Base-by-base conservation (phyloP, 23 tunicate genomes). In the Styela plicata region DNA sequence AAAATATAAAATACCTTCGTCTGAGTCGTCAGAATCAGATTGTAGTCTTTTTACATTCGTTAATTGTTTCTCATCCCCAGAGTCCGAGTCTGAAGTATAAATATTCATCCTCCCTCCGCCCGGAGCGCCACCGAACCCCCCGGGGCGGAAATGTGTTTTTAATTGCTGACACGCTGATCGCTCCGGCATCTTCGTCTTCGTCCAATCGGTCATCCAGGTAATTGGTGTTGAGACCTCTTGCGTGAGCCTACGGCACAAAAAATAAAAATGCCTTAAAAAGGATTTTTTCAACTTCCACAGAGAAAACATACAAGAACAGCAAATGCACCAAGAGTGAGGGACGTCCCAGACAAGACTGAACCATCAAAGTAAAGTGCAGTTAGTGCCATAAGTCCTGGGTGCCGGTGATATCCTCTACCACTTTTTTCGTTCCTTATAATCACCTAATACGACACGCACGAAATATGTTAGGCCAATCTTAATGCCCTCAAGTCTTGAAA, bases 81-180 rank as follows among this genome's bases (percentile, higher is more conserved):
- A 85, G 18, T 91, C 97, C 22, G 95, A 90, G 35, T 91, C 97
- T 10, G 97, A 86, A 3, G 90, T 68, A 61, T 91, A 91, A 27
- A 91, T 91, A 21, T 73, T 80, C 24, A 36, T 26, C 22, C 79
- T 76, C 0, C 78, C 87, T 18, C 71, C 71, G n/a, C n/a, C n/a
- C n/a, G n/a, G n/a, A n/a, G n/a, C n/a, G n/a, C n/a, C n/a, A 3
- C 52, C 53, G 24, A 80, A 31, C 24, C 89, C n/a, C n/a, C n/a
- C 97, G 27, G 79, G 33, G 35, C 84, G 79, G n/a, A 44, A 93
- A 85, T 34, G 81, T 80, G 63, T 88, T 93, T 63, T 93, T 93
- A 16, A 93, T 88, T 23, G 89, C 92, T 2, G 89, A 80, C 29
- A 92, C 97, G 63, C 97, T 92, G 84, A 88, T 33, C 33, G 70